Conservation (phyloP, 2,888 invertebrate genomes). For the Phyllotreta striolata region DNA sequence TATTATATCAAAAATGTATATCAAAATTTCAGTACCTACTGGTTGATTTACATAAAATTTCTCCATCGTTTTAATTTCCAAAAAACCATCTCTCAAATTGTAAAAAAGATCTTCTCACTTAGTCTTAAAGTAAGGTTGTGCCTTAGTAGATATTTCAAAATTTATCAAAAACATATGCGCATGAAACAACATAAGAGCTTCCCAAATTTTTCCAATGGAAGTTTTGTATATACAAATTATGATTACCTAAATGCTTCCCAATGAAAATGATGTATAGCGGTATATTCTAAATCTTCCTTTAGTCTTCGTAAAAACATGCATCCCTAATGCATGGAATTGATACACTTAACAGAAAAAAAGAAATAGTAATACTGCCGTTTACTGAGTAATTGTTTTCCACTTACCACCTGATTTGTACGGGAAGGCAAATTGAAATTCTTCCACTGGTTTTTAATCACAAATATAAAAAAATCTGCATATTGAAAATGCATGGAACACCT, state of each 20-base stretch:
- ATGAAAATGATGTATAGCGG: constrained; percentile 53
- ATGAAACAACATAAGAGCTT: constrained; percentile 54
- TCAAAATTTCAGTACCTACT: too few relatives aligned
- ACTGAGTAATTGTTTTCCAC: too few relatives aligned
- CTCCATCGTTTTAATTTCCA: not conserved
- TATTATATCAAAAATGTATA: too few relatives aligned
- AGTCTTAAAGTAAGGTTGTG: constrained; percentile 55
- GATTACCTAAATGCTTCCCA: constrained; percentile 46
- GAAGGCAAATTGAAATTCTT: too few relatives aligned
- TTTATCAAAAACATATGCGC: constrained; percentile 51
- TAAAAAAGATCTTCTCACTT: constrained; percentile 27
- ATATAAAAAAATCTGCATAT: constrained; percentile 10
- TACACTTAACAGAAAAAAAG: constrained; percentile 18
- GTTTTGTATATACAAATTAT: constrained; percentile 50
- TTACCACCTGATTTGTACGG: too few relatives aligned
- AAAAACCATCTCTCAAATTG: constrained; percentile 7
- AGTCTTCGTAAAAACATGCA: constrained; percentile 50
- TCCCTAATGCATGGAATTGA: constrained; percentile 20
- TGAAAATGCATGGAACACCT: not conserved
- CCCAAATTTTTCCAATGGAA: constrained; percentile 49
- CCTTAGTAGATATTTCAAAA: constrained; percentile 60
- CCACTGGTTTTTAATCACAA: too few relatives aligned
- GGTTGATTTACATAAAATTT: too few relatives aligned
- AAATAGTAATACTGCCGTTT: too few relatives aligned
- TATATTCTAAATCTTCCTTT: constrained; percentile 61